A percentile compares a stretch with the other conserved stretches of the same genome.
Conservation (phyloP, 2,113 vertebrate genomes). For the Gopherus evgoodei region DNA sequence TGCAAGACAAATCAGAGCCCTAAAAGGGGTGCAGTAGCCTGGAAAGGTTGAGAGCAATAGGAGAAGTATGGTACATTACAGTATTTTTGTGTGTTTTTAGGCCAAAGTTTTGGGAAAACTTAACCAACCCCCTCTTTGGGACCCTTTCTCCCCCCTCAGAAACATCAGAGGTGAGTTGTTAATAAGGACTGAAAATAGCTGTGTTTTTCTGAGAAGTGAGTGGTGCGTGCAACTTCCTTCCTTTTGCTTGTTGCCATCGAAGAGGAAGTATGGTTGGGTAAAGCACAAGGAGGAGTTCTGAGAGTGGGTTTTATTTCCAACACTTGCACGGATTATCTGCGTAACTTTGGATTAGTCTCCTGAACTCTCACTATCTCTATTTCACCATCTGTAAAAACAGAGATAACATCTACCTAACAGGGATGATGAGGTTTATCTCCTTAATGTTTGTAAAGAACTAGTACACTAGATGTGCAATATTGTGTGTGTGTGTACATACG, state of each 20-base stretch:
- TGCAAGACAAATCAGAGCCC: no score
- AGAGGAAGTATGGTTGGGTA: not conserved
- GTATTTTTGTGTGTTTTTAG: conserved; percentile 69
- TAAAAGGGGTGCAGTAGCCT: not conserved
- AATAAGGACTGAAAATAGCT: not conserved
- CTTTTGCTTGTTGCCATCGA: not conserved
- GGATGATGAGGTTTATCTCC: not conserved
- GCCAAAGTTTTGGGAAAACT: conserved; percentile 96
- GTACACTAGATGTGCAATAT: not conserved
- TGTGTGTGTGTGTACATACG: no score
- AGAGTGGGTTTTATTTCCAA: not conserved
- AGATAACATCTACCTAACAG: not conserved
- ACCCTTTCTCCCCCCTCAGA: conserved; percentile 88
- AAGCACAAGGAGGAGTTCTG: not conserved
- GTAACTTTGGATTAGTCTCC: not conserved
- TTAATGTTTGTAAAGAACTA: not conserved
- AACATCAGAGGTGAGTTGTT: conserved; percentile 88
- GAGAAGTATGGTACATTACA: not conserved
- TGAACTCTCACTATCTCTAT: not conserved
- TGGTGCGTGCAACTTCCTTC: not conserved
- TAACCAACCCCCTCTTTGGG: conserved; percentile 93
- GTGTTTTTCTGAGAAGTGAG: not conserved
- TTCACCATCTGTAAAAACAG: not conserved
- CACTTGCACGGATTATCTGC: not conserved
- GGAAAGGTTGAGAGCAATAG: not conserved